These are phyloP conservation scores for Ptiloglossa arizonensis DNA, from an alignment of 1,140 invertebrate species.

Conservation along the genomic window DNA sequence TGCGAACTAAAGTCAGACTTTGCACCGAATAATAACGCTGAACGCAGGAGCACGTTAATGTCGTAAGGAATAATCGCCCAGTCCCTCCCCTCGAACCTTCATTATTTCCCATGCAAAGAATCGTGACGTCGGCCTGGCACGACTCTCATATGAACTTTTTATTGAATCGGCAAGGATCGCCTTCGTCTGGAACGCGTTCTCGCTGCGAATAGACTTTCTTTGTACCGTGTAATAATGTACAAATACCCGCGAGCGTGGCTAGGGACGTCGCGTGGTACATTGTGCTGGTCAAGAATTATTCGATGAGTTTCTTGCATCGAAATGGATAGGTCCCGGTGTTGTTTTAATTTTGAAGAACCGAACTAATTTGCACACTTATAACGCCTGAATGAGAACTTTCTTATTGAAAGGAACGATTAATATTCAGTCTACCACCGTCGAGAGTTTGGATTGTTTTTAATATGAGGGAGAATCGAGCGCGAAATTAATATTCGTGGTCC, in stretches of 20 bases:
- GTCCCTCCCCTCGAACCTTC: slow-evolving; percentile 11
- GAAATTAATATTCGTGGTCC: slow-evolving; percentile 5
- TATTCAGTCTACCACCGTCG: background rate
- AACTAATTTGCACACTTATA: background rate
- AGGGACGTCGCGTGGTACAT: slow-evolving; percentile 12
- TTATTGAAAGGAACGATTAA: slow-evolving; percentile 18
- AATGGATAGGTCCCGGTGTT: slow-evolving; percentile 26
- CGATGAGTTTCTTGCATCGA: slow-evolving; percentile 4
- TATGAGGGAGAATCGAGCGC: background rate
- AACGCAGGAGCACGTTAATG: slow-evolving; percentile 17
- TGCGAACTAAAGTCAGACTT: background rate
- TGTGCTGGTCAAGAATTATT: slow-evolving; percentile 45
- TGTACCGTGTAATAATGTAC: slow-evolving; percentile 11
- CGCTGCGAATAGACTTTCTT: background rate
- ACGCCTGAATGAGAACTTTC: background rate
- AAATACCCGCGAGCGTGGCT: background rate
- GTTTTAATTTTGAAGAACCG: slow-evolving; percentile 2
- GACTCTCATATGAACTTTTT: slow-evolving; percentile 29
- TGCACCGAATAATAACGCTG: background rate
- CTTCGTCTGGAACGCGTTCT: slow-evolving; percentile 23
- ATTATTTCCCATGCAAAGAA: slow-evolving; percentile 28
- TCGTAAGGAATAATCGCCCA: slow-evolving; percentile 37
- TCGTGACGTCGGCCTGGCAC: slow-evolving; percentile 1
- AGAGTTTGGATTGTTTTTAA: slow-evolving; percentile 22
- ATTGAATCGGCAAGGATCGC: slow-evolving; percentile 12